phyloP scores from a whole-genome alignment of 2,113 vertebrate genomes.

The Psilopsiagon aymara region DNA sequence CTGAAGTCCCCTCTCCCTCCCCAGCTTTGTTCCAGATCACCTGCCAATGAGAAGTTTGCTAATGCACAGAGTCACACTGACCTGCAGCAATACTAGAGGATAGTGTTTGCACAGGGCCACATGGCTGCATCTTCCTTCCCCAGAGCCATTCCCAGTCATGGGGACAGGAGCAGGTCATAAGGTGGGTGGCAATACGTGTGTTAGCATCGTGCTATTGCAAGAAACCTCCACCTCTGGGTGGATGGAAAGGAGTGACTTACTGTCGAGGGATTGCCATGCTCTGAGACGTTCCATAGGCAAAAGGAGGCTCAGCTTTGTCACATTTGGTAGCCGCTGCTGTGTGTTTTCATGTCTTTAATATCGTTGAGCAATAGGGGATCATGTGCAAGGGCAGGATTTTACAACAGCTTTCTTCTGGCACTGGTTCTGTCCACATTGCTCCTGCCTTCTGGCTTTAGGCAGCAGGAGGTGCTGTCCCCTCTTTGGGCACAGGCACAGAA shows the following conservation, averaged over 20 bases:
- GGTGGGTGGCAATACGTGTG: background rate
- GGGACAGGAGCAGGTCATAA: background rate
- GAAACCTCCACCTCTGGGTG: background rate
- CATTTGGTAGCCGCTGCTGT: background rate
- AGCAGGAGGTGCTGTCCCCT: background rate
- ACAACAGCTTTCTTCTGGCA: background rate
- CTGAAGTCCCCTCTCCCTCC: background rate
- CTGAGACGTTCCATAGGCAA: background rate
- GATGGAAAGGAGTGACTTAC: background rate
- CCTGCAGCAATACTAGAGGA: background rate
- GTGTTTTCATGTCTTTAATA: background rate
- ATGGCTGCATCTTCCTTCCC: background rate
- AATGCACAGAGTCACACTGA: background rate
- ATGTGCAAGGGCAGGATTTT: background rate
- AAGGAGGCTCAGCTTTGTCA: background rate
- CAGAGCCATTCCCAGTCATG: rapidly evolving
- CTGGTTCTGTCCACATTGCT: background rate
- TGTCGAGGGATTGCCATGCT: background rate
- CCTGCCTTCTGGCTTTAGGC: conserved; percentile 14
- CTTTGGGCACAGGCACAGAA: background rate
- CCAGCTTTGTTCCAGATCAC: background rate
- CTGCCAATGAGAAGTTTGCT: background rate
- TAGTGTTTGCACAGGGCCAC: background rate
- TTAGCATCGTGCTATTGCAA: rapidly evolving
- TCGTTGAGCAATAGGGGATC: background rate